Percentiles rank a stretch among this genome's conserved stretches.
Evolutionary conservation across 2,797 vertebrate species (phyloP).

Genomic region (Acrossocheilus fasciatus): DNA sequence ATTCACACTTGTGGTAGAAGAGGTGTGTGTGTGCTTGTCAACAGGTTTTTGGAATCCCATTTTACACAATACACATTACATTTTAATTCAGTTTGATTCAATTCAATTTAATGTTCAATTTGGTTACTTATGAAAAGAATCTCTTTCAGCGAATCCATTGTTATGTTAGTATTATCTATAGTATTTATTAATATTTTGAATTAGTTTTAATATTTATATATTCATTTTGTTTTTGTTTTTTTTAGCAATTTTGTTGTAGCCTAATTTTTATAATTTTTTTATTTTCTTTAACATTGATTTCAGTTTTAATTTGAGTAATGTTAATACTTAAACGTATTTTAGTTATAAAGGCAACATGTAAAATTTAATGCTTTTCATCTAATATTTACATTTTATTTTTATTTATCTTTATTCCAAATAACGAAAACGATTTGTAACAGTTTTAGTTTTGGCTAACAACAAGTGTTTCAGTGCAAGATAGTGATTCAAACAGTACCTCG

Average conservation of each 20-base stretch:
- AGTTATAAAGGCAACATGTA: neutral
- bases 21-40: constrained; percentile 7
- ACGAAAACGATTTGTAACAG: too few relatives aligned
- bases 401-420: too few relatives aligned
- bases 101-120: neutral
- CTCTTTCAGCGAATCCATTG: neutral
- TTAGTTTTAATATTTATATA: neutral
- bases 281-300: neutral
- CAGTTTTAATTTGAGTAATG: neutral
- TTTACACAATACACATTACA: neutral
- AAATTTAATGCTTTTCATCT: neutral
- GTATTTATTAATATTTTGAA: neutral
- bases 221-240: neutral
- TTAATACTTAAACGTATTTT: neutral
- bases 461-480: too few relatives aligned
- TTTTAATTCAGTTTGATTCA: neutral
- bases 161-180: neutral
- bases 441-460: neutral
- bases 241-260: neutral
- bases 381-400: too few relatives aligned
- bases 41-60: neutral
- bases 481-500: neutral
- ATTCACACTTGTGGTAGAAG: neutral
- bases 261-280: neutral
- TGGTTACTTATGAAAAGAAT: neutral